Evolutionary conservation across 2,797 vertebrate genomes (phyloP), one percentile per base, ranked within the genome.

Genomic region (Micropoecilia bifurca): DNA sequence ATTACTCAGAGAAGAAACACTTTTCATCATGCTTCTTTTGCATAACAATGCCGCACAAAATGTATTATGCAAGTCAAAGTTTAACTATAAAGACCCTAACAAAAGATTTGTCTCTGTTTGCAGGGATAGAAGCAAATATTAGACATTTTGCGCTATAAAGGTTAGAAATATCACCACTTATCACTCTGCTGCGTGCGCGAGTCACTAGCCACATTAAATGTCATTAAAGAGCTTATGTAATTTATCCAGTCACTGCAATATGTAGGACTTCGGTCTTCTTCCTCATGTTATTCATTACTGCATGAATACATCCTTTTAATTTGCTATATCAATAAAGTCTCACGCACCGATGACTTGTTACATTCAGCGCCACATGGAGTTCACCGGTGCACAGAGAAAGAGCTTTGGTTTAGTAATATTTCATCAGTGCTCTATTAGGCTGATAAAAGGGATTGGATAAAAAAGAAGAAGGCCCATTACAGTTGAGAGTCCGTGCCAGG

Each of bases 11-110:
- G 93, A 94, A 92, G 86, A 93, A 89, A 93, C 90, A 89, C 89
- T 95, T 94, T 95, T 94, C 92, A 94, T 93, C 91, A 84, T 79
- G 78, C 81, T 89, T 85, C 76, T 57, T 95, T 93, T 93, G 91
- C 93, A 95, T 94, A 92, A 95, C 93, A 95, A 94, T 91, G 92
- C 85, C 87, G 83, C 85, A 88, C 89, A 82, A 90, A 93, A 95
- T 93, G 85, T 85, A 90, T 94, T 92, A 92, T 89, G 86, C 91
- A 88, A 85, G 87, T 78, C 74, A 83, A 88, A 74, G 80, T 91
- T 85, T 75, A 88, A 88, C 85, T 87, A 86, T 86, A 90, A 92
- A 81, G 3, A 84, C 20, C 18, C 82, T 82, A 82, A 77, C 79
- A 83, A 82, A 80, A 82, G 79, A 76, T 71, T 69, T 72, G 78